A percentile compares a stretch with the other conserved stretches of the same genome.
Evolutionary conservation across 2,113 vertebrate species (phyloP).

Genomic region (Ctenomys sociabilis): DNA sequence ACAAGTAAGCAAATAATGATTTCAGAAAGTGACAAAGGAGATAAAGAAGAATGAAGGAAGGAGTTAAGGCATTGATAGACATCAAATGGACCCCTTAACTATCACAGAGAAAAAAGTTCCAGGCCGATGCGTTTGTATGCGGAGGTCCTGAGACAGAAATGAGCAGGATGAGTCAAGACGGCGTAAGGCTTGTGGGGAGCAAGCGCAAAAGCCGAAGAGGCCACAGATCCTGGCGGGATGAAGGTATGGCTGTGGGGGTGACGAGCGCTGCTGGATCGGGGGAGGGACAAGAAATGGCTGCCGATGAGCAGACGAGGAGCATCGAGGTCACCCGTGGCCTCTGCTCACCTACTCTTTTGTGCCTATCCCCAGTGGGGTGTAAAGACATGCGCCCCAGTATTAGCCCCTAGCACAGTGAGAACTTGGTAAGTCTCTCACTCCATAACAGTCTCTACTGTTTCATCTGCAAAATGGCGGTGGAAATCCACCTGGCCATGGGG

Average conservation of each 20-base stretch:
- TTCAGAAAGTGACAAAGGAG: not conserved
- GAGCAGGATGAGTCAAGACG: not conserved
- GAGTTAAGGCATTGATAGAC: not conserved
- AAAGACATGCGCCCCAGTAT: not conserved
- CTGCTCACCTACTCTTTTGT: not conserved
- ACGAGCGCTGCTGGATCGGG: not conserved
- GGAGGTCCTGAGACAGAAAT: not conserved
- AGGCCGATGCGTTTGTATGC: not conserved
- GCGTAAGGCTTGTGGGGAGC: not conserved
- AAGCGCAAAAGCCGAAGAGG: not conserved
- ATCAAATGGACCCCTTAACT: not conserved
- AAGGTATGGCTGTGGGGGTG: too few species aligned
- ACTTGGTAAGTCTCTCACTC: accelerated
- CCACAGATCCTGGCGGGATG: not conserved
- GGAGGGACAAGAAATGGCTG: not conserved
- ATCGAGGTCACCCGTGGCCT: not conserved
- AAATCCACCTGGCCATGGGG: not conserved
- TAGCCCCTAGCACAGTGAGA: not conserved
- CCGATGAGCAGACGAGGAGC: not conserved
- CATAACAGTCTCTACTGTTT: not conserved
- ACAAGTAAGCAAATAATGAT: not conserved
- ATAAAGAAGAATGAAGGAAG: not conserved
- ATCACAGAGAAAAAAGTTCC: not conserved
- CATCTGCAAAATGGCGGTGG: not conserved
- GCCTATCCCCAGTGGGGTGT: not conserved